Base-by-base conservation (phyloP, 2,797 vertebrate species). In the Phrynocephalus vlangalii region DNA sequence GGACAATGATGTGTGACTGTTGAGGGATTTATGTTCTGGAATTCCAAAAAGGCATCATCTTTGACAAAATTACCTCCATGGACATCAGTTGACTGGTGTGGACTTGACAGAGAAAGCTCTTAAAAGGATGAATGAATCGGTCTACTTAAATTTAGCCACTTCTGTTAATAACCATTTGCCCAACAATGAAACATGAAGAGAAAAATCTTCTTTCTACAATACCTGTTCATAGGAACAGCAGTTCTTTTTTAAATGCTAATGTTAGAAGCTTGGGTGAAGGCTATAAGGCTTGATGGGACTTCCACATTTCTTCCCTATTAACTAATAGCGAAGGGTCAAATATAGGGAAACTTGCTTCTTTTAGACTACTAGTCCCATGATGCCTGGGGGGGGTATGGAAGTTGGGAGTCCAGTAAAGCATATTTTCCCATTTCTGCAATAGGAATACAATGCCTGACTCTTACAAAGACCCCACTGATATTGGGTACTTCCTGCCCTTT, bases 41-140 rank as follows among this genome's bases (percentile, higher is more conserved):
- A 63, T 70, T 89, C 0, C 63, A 24, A 84, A 1, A 33, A 28
- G 85, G 84, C 26, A 8, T 11, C n/a, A 0, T 48, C 24, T 76
- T 80, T 68, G 56, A 44, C 22, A 68, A n/a, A 38, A 22, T 63
- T 63, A 22, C 22, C 13, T 56, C n/a, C 52, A 28, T 22, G 33
- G 28, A 22, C 18, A 63, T 66, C 26, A 78, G 3, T 26, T 8
- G 85, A 79, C 38, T 16, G 6, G 3, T 1, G 16, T 67, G 86
- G 7, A 82, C 1, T 10, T 90, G 71, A 79, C 16, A n/a, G 15
- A 48, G 2, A 33, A 72, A 85, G 52, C 33, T 90, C 6, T 20
- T 75, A 88, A 91, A 28, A 63, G 28, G 0, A 0, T 0, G 1
- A 85, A 13, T 81, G 84, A 79, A 66, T 30, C 0, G 0, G 77